Conservation (phyloP, 2,113 vertebrate genomes). For the Stegostoma tigrinum region DNA sequence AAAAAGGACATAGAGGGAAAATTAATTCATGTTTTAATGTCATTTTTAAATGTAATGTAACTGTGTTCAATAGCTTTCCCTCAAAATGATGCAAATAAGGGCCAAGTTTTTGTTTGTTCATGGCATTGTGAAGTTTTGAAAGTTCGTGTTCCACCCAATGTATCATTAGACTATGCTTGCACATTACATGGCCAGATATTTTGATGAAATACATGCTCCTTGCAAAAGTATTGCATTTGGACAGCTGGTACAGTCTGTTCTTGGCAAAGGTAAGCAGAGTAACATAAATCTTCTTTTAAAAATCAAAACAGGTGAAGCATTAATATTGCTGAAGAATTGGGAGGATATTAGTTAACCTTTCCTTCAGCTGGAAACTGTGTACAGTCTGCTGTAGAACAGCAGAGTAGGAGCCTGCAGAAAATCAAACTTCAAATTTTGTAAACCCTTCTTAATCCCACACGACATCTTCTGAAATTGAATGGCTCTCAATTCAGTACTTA, state of each 20-base stretch:
- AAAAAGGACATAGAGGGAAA: not conserved
- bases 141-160: not conserved
- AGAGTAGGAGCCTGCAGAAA: not conserved
- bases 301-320: not conserved
- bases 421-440: not conserved
- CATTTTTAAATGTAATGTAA: not conserved
- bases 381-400: not conserved
- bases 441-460: not conserved
- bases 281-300: not conserved
- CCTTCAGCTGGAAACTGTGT: not conserved
- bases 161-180: too few relatives aligned
- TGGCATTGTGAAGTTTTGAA: not conserved
- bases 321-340: not conserved
- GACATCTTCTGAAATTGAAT: not conserved
- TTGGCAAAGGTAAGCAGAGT: not conserved
- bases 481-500: not conserved
- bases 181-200: not conserved
- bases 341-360: not conserved
- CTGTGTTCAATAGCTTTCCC: not conserved
- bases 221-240: not conserved
- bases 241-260: not conserved
- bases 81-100: not conserved
- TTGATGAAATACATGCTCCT: not conserved
- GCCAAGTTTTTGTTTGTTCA: not conserved
- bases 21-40: not conserved